Percentiles rank a stretch among this genome's conserved stretches.
phyloP scores from a whole-genome alignment of 1,140 invertebrate genomes.

The Drosophila teissieri region DNA sequence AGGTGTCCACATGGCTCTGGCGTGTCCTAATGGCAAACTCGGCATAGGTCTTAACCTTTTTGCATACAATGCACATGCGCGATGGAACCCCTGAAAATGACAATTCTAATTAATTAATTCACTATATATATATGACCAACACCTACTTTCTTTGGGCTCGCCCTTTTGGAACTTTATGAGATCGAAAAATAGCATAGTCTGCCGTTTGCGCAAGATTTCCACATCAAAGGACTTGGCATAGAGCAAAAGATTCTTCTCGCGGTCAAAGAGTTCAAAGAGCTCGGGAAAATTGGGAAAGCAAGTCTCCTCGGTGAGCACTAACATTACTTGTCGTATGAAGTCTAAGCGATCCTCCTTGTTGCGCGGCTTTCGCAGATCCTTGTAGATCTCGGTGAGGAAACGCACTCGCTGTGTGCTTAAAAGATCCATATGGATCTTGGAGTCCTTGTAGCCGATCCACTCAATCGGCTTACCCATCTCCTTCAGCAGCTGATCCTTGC shows the following conservation, averaged over 20 bases:
- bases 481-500: slow-evolving; percentile 84
- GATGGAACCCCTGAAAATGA: slow-evolving; percentile 44
- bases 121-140: not conserved
- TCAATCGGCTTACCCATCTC: slow-evolving; percentile 86
- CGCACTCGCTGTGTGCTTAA: slow-evolving; percentile 87
- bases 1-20: slow-evolving; percentile 79
- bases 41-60: slow-evolving; percentile 65
- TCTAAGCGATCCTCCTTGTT: slow-evolving; percentile 60
- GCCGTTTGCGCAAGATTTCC: slow-evolving; percentile 73
- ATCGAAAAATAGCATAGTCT: slow-evolving; percentile 74
- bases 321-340: slow-evolving; percentile 59
- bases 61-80: slow-evolving; percentile 82
- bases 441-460: slow-evolving; percentile 86
- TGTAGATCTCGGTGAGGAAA: slow-evolving; percentile 86
- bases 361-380: slow-evolving; percentile 71
- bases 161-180: slow-evolving; percentile 72
- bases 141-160: slow-evolving; percentile 45
- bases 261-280: slow-evolving; percentile 78
- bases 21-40: slow-evolving; percentile 76
- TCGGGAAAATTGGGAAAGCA: slow-evolving; percentile 74
- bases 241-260: slow-evolving; percentile 76
- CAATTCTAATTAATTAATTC: not conserved
- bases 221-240: slow-evolving; percentile 72
- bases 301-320: slow-evolving; percentile 60
- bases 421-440: slow-evolving; percentile 86